Evolutionary conservation across 2,113 vertebrate species (phyloP), one percentile per base, ranked within the genome.

Genomic region (Cygnus atratus): DNA sequence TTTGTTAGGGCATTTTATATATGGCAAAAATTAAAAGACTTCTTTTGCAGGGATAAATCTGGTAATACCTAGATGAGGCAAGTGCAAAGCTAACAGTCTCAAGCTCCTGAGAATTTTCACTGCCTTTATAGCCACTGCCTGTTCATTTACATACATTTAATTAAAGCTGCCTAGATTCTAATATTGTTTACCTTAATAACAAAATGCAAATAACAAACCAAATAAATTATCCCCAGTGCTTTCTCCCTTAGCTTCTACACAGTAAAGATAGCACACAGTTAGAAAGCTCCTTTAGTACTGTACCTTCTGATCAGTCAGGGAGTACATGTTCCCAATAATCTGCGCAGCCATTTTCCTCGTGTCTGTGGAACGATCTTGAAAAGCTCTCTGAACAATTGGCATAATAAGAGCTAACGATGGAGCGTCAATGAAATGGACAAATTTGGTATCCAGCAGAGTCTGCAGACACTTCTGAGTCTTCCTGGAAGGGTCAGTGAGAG

Each of bases 291-390:
- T 63, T 19, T 13, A n/a, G 84, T 44, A 39, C 35, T 0, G 0
- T 70, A 99, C 99, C 99, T 99, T 99, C 97, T 99, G 99, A 94
- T 99, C 99, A 1, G 99, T 99, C 77, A 99, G 98, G 13, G 99
- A 99, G 97, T 99, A 99, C 99, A 99, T 99, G 98, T 99, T 99
- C 92, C 99, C 99, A 54, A 99, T 99, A 89, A 99, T 99, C 98
- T 99, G 99, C 28, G 99, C 99, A 4, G 99, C 99, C 99, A 99
- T 99, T 96, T 99, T 99, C 92, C 99, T 98, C 1, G 99, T 99
- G 96, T 99, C 99, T 0, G 99, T 99, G 95, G 99, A 99, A 55
- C 99, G 98, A 92, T 99, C 99, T 94, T 99, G 99, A 95, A 99
- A 99, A 93, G 99, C 99, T 91, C 99, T 98, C 97, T 99, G 99